Evolutionary conservation across 2,888 invertebrate species (phyloP), one percentile per base, ranked within the genome.

Genomic region (Euproctis similis): DNA sequence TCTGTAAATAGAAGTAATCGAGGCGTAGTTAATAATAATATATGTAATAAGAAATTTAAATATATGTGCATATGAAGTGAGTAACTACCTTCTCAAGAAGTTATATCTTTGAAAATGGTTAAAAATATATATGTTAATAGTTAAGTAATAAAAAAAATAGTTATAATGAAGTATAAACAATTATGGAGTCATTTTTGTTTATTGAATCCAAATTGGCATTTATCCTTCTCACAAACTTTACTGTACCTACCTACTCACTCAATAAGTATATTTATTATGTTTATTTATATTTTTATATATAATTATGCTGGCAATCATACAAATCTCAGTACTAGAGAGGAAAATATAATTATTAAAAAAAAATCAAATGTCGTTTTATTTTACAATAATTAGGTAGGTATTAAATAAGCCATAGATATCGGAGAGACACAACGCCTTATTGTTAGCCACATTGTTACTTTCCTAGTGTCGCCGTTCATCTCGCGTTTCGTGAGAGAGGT

Each of bases 331-430:
- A 58, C 55, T 64, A 65, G 57, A 60, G 59, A 57, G 65, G 57
- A 65, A 62, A 72, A 66, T 71, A 71, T 62, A 73, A 69, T 65
- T 69, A 71, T 70, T 65, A 69, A 64, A 66, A 10, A n/a, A n/a
- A 68, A 53, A 67, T 42, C 36, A 54, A 56, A 19, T 23, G 31
- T 35, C 26, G 40, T 53, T 47, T 60, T 62, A 67, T 70, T 53
- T 30, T 35, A n/a, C n/a, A 57, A 42, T 12, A 19, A 19, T 8
- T 19, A n/a, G 8, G 7, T 19, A n/a, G n/a, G n/a, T n/a, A n/a
- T n/a, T n/a, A n/a, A n/a, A n/a, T n/a, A n/a, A n/a, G n/a, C n/a
- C n/a, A n/a, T n/a, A n/a, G n/a, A n/a, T n/a, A n/a, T n/a, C n/a
- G n/a, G n/a, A n/a, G n/a, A n/a, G n/a, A n/a, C n/a, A n/a, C n/a